A percentile compares a stretch with the other conserved stretches of the same genome.
phyloP scores from a whole-genome alignment of 2,797 vertebrate species.

The Merluccius polli region DNA sequence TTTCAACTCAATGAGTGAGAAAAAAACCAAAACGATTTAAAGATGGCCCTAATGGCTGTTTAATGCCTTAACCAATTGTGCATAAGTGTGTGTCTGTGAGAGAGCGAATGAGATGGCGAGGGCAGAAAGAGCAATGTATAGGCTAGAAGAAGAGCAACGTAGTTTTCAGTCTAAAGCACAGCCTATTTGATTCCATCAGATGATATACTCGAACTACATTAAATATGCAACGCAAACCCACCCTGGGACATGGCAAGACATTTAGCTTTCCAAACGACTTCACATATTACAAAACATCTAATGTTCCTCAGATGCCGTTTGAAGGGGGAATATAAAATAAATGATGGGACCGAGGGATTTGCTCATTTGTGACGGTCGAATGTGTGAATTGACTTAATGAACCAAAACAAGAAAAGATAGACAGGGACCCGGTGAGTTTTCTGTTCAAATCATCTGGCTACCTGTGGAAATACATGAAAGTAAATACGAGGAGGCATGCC shows the following conservation, averaged over 20 bases:
- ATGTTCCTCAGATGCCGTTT: background rate
- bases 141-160: background rate
- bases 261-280: background rate
- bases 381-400: background rate
- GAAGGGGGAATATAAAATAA: background rate
- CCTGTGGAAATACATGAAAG: background rate
- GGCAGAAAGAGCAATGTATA: background rate
- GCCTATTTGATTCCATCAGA: constrained; percentile 19
- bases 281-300: background rate
- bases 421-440: background rate
- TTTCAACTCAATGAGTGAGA: constrained; percentile 36
- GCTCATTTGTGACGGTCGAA: background rate
- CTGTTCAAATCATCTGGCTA: background rate
- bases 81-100: background rate
- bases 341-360: background rate
- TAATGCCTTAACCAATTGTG: constrained; percentile 19
- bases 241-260: background rate
- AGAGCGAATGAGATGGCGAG: background rate
- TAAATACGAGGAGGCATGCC: background rate
- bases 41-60: constrained; percentile 15
- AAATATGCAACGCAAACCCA: constrained; percentile 4
- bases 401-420: constrained; percentile 1
- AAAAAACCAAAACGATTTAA: background rate
- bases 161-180: constrained; percentile 16
- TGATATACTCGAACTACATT: constrained; percentile 6